Percentiles rank a stretch among this genome's conserved stretches.
phyloP scores from a whole-genome alignment of 1,140 invertebrate genomes.

The Caenorhabditis brenneri region DNA sequence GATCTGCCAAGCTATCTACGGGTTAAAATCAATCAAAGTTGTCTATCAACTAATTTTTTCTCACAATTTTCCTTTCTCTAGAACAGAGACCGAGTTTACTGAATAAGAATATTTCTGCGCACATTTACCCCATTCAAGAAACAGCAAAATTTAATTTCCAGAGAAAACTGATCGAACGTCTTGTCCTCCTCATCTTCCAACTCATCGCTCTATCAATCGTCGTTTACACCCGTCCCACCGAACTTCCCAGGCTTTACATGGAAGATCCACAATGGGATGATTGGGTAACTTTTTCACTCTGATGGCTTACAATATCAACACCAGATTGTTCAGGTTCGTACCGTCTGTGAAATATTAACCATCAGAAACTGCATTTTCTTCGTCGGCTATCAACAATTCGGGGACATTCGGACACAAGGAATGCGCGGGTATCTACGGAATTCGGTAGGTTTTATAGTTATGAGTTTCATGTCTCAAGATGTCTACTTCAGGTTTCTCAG shows the following conservation, averaged over 20 bases:
- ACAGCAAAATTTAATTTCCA: conserved; percentile 70
- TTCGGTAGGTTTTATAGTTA: conserved; percentile 79
- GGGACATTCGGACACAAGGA: conserved; percentile 91
- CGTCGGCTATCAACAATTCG: conserved; percentile 87
- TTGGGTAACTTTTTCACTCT: conserved; percentile 55
- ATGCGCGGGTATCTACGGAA: conserved; percentile 87
- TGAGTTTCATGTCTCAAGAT: too few species aligned
- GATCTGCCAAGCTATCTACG: too few species aligned
- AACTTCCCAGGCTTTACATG: conserved; percentile 74
- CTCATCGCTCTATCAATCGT: conserved; percentile 85
- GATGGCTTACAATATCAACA: conserved; percentile 27
- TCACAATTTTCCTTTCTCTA: too few species aligned
- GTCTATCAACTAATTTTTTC: too few species aligned
- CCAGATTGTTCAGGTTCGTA: conserved; percentile 74
- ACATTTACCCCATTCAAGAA: background rate
- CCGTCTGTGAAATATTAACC: conserved; percentile 83
- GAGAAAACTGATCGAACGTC: conserved; percentile 88
- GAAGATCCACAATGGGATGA: conserved; percentile 71
- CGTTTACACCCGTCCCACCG: conserved; percentile 82
- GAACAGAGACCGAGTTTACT: background rate
- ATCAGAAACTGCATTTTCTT: conserved; percentile 84
- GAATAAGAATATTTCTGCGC: conserved; percentile 42
- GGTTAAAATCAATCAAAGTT: too few species aligned
- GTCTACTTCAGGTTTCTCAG: too few species aligned
- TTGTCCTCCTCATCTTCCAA: conserved; percentile 84